Percentiles rank a stretch among this genome's conserved stretches.
Conservation (phyloP, 64 coral and sea anemone genomes). For the Porites australiensis region DNA sequence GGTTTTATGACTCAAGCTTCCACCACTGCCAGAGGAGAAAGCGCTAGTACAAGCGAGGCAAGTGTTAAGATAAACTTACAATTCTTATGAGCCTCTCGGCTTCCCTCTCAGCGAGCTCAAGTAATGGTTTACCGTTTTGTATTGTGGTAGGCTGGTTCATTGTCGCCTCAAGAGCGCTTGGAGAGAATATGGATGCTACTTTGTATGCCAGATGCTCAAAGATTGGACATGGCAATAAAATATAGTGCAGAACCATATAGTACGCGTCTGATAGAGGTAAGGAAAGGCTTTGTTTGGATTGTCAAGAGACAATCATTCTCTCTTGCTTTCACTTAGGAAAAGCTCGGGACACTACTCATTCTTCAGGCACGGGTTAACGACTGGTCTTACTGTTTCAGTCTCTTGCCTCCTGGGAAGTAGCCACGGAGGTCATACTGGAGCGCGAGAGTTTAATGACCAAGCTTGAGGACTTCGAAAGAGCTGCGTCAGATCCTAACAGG, state of each 20-base stretch:
- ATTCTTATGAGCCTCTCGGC: too few relatives aligned
- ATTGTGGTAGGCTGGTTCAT: slow-evolving; percentile 37
- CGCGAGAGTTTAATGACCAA: slow-evolving; percentile 93
- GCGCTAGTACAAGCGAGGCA: slow-evolving; percentile 17
- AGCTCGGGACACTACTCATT: too few relatives aligned
- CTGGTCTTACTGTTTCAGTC: slow-evolving; percentile 56
- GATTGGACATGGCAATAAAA: slow-evolving; percentile 97
- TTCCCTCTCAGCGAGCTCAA: too few relatives aligned
- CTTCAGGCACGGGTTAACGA: too few relatives aligned
- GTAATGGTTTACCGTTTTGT: not conserved
- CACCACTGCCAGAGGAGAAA: not conserved
- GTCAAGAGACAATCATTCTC: not conserved
- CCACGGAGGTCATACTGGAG: slow-evolving; percentile 74
- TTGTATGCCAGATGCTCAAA: slow-evolving; percentile 86
- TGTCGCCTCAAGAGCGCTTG: slow-evolving; percentile 80
- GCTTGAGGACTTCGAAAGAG: slow-evolving; percentile 96
- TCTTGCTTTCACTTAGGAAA: not conserved
- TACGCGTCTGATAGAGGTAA: slow-evolving; percentile 72
- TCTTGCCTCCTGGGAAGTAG: slow-evolving; percentile 76
- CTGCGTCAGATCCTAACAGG: slow-evolving; percentile 94
- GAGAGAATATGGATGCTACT: slow-evolving; percentile 91
- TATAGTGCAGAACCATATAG: slow-evolving; percentile 91
- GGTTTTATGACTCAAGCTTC: not conserved
- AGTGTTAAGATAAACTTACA: not conserved
- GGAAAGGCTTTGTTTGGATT: not conserved